Evolutionary conservation across 2,113 vertebrate species (phyloP), one percentile per base, ranked within the genome.

Genomic region (Myrmophylax atrothorax): DNA sequence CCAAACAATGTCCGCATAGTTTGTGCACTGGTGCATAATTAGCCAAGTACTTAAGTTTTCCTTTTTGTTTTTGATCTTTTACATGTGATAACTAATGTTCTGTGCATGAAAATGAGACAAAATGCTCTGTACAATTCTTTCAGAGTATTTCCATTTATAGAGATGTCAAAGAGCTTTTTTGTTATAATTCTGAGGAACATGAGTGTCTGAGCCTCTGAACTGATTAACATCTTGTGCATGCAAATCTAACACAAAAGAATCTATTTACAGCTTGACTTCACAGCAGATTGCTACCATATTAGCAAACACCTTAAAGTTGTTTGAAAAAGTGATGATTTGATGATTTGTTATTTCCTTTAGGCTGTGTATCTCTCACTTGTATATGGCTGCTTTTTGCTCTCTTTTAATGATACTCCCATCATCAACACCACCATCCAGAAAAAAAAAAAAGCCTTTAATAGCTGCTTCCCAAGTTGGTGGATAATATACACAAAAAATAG

Each of bases 181-280:
- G 66, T 80, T 94, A 17, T 93, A 95, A 83, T 95, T 96, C 91
- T 72, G 82, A 88, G 63, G 58, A 90, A 81, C 84, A 75, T 14
- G 81, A 84, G 90, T 96, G 86, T 88, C 78, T 95, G 74, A 89
- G 92, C 68, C 79, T 97, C 84, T 86, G 93, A 95, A 93, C 88
- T 86, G 75, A 97, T 94, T 95, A 95, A 93, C 91, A 95, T 95
- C 93, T 95, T 10, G 69, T 85, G 79, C 92, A 89, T 85, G 89
- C 67, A 93, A 94, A 93, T 92, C 69, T 92, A 91, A 93, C 90
- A 94, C 81, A 97, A 94, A 97, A 91, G 78, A 84, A 90, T 96
- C 96, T 97, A 95, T 97, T 97, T 97, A 97, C 95, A 96, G 85
- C 90, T 94, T 96, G 95, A 89, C 91, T 96, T 97, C 96, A 94